Conservation (phyloP, 2,888 invertebrate genomes). For the Biston betularia region DNA sequence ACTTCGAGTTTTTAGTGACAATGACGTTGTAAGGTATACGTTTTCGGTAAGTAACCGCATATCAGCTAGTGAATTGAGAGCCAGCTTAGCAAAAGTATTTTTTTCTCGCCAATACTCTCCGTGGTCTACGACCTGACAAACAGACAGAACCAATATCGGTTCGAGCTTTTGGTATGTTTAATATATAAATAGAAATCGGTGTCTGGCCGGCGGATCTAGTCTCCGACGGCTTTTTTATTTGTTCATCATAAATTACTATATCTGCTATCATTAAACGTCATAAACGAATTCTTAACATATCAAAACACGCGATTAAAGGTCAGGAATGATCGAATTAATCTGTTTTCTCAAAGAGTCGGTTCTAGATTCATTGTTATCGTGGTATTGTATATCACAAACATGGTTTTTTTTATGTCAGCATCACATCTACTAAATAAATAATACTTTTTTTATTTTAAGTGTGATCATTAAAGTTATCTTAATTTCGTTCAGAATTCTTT, state of each 20-base stretch:
- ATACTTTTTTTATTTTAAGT: too few relatives aligned
- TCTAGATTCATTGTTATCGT: neutral
- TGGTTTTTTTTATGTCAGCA: too few relatives aligned
- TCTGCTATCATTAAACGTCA: conserved; percentile 11
- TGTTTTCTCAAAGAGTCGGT: neutral
- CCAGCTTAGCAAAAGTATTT: too few relatives aligned
- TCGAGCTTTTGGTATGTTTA: neutral
- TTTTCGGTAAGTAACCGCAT: too few relatives aligned
- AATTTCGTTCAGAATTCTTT: too few relatives aligned
- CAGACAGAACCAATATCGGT: neutral
- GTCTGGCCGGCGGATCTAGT: conserved; percentile 17
- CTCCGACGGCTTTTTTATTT: conserved; percentile 21
- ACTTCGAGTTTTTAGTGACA: too few relatives aligned
- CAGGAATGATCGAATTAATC: conserved; percentile 8
- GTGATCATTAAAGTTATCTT: too few relatives aligned
- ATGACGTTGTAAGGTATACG: too few relatives aligned
- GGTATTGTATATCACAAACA: too few relatives aligned
- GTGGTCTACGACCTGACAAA: neutral
- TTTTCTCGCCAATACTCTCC: too few relatives aligned
- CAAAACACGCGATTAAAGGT: conserved; percentile 34
- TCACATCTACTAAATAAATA: too few relatives aligned
- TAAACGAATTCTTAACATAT: conserved; percentile 29
- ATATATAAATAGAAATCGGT: neutral
- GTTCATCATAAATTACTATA: conserved; percentile 3
- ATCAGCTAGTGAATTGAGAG: too few relatives aligned